Evolutionary conservation across 2,113 vertebrate species (phyloP), one percentile per base, ranked within the genome.

Genomic region (Barbus barbus): DNA sequence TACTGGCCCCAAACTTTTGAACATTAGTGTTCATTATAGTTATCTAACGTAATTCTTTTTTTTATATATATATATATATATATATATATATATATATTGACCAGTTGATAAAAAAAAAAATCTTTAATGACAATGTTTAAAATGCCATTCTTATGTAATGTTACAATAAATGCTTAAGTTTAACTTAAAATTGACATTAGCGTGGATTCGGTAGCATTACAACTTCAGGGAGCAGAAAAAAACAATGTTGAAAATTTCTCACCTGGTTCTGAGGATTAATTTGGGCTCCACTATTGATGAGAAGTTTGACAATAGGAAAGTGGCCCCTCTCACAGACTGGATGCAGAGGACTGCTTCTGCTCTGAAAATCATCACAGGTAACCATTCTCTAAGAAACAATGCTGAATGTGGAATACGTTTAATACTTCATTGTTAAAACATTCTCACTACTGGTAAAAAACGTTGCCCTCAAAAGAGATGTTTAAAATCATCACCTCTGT

Each of bases 271-370:
- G 93, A 85, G 89, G 87, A 83, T 92, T 92, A 9, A 93, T 87
- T 36, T 93, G 71, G 81, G 94, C 84, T 0, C 95, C 92, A 85
- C 93, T 92, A 46, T 85, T 67, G 83, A 97, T 88, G 84, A 98
- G 96, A 74, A 96, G 91, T 38, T 87, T 92, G 44, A 97, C 93
- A 16, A 98, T 88, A 36, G 93, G 86, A 0, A 89, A 56, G n/a
- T 95, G 90, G 22, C 96, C 95, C 76, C 91, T 95, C 91, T 91
- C 91, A 81, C 95, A 85, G 36, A 94, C 95, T 56, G 89, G 84
- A 87, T 97, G 95, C 85, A 97, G 93, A 72, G 92, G 92, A 24
- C 83, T 93, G 81, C 81, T 85, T 6, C 89, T 92, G 87, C 84
- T 90, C 97, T 98, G 86, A 84, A 92, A 90, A 16, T 77, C 81